Evolutionary conservation across 2,888 invertebrate genomes (phyloP).

Genomic region (Polyommatus icarus): DNA sequence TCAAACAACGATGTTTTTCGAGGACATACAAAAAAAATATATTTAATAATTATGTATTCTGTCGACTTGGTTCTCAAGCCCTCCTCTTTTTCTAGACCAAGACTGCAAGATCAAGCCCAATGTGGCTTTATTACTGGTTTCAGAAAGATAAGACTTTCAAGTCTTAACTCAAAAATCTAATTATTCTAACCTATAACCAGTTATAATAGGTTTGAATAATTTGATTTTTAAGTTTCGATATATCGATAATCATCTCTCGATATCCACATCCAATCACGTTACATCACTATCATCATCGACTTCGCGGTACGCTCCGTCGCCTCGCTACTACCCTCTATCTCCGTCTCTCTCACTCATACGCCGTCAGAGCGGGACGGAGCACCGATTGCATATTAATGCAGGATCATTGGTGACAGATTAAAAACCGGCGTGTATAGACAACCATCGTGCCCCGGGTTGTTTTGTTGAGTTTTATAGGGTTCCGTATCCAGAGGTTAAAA

Average conservation of each 20-base stretch:
- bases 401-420: conserved; percentile 46
- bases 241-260: conserved; percentile 11
- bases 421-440: conserved; percentile 35
- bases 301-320: conserved; percentile 69
- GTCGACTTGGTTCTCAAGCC: too few relatives aligned
- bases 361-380: conserved; percentile 48
- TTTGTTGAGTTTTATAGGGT: neutral
- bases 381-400: conserved; percentile 45
- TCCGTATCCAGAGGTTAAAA: neutral
- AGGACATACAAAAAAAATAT: too few relatives aligned
- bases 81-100: too few relatives aligned
- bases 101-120: too few relatives aligned
- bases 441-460: neutral
- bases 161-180: too few relatives aligned
- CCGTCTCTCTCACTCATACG: conserved; percentile 48
- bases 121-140: too few relatives aligned
- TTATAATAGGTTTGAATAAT: too few relatives aligned
- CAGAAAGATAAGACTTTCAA: too few relatives aligned
- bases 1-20: too few relatives aligned
- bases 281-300: conserved; percentile 62
- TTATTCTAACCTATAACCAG: too few relatives aligned
- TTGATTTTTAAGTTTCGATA: too few relatives aligned
- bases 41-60: too few relatives aligned
- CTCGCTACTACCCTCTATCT: conserved; percentile 67
- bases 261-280: conserved; percentile 38